Evolutionary conservation across 2,113 vertebrate genomes (phyloP).

Genomic region (Scomber colias): DNA sequence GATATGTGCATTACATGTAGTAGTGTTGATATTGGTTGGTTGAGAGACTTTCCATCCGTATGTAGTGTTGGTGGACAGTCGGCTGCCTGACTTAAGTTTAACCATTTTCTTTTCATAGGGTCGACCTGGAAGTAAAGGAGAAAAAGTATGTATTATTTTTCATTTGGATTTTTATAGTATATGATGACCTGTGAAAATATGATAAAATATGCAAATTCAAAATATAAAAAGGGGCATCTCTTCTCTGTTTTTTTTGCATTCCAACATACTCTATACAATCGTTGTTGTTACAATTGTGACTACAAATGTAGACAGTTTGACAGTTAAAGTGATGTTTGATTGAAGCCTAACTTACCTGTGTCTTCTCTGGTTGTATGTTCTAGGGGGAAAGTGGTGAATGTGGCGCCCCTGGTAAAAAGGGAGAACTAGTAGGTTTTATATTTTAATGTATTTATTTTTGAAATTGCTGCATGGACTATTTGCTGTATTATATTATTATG

Average conservation of each 20-base stretch:
- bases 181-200: neutral
- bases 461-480: neutral
- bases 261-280: no score
- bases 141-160: constrained; percentile 67
- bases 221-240: no score
- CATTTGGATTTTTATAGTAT: neutral
- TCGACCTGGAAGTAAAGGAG: constrained; percentile 72
- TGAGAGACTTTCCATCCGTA: neutral
- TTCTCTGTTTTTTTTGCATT: no score
- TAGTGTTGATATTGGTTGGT: neutral
- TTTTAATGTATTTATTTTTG: constrained; percentile 2
- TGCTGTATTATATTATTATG: neutral
- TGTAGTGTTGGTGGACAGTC: neutral
- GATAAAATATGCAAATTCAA: neutral
- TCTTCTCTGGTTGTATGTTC: neutral
- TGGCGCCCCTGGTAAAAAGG: constrained; percentile 86
- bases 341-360: neutral
- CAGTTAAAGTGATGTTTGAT: neutral
- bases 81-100: neutral
- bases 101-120: constrained; percentile 65
- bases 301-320: no score
- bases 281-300: no score
- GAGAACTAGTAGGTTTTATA: constrained; percentile 84
- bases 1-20: neutral
- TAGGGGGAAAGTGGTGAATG: constrained; percentile 89